A percentile compares a stretch with the other conserved stretches of the same genome.
Evolutionary conservation across 2,113 vertebrate genomes (phyloP).

Genomic region (Malurus elegans): DNA sequence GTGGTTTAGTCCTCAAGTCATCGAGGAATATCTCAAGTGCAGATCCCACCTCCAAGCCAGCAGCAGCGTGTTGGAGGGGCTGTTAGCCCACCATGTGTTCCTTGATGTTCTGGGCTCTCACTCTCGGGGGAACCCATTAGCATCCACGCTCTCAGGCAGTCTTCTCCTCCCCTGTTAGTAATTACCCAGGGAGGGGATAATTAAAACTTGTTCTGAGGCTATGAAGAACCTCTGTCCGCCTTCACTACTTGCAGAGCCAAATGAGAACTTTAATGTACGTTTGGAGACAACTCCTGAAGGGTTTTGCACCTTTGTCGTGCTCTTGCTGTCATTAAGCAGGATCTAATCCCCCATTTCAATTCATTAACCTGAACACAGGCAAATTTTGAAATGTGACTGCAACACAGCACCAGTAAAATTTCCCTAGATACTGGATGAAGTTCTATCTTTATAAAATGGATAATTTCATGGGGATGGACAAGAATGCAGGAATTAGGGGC

Average conservation of each 20-base stretch:
- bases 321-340: slow-evolving; percentile 7
- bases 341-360: slow-evolving; percentile 36
- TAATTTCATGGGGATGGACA: neutral
- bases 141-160: neutral
- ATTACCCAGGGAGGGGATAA: slow-evolving; percentile 36
- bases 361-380: slow-evolving; percentile 36
- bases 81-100: neutral
- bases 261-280: slow-evolving; percentile 6
- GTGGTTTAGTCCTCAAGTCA: neutral
- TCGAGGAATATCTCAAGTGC: neutral
- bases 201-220: slow-evolving; percentile 57
- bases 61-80: neutral
- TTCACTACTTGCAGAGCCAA: neutral
- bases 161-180: neutral
- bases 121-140: slow-evolving; percentile 42
- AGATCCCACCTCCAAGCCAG: neutral
- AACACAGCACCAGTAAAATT: neutral
- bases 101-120: slow-evolving; percentile 2
- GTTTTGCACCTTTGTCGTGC: slow-evolving; percentile 13
- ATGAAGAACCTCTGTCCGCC: neutral
- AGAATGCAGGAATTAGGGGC: neutral
- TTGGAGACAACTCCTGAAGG: slow-evolving; percentile 17
- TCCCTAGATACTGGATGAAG: neutral
- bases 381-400: neutral
- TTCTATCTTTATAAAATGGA: neutral